These are phyloP conservation scores for Zoroaster sp. DNA, from an alignment of 53 echinoderm and acorn worm species.

Conservation along the genomic window DNA sequence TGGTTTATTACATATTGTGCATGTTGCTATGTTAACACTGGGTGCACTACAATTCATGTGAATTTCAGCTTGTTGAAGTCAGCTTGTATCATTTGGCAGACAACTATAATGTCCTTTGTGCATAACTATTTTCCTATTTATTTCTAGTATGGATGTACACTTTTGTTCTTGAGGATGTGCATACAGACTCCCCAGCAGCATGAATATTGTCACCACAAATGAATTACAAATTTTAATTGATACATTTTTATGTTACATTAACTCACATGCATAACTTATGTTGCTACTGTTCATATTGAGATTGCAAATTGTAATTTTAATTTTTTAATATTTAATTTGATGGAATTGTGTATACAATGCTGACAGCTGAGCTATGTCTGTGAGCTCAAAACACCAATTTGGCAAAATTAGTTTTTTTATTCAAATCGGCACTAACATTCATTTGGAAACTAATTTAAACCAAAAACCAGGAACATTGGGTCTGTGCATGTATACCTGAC, in stretches of 20 bases:
- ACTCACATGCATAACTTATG: background rate
- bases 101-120: background rate
- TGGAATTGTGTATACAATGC: too few species aligned
- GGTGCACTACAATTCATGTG: too few species aligned
- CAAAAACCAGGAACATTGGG: background rate
- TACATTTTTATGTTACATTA: background rate
- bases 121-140: background rate
- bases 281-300: too few species aligned
- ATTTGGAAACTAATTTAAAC: background rate
- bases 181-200: background rate
- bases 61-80: too few species aligned
- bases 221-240: too few species aligned
- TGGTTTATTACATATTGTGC: slow-evolving; percentile 4
- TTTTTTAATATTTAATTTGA: background rate
- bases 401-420: too few species aligned
- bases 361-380: too few species aligned
- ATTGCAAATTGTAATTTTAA: too few species aligned
- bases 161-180: background rate
- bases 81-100: too few species aligned
- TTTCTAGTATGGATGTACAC: background rate
- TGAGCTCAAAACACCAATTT: too few species aligned
- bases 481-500: background rate
- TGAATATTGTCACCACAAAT: too few species aligned
- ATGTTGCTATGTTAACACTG: slow-evolving; percentile 26
- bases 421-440: background rate